Base-by-base conservation (phyloP, 2,113 vertebrate genomes). In the Platichthys flesus region DNA sequence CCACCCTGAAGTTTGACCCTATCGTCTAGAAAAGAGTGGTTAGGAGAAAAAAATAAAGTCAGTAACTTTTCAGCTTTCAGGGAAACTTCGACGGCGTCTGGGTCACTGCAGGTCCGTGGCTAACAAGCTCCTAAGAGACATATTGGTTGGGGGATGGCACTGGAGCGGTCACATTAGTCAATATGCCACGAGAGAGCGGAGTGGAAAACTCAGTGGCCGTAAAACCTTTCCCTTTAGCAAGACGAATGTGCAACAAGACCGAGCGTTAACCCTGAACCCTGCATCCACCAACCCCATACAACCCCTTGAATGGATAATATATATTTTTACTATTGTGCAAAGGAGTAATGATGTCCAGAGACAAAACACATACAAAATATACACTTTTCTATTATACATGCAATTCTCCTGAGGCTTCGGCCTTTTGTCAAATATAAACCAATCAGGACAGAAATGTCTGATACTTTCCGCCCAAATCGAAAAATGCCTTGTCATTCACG, bases 51-150 rank as follows among this genome's bases (percentile, higher is more conserved):
- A 51, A 49, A 55, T 26, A 56, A 61, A 31, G 28, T 72, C 23
- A 42, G 31, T 31, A 65, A 76, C 64, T 83, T 82, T 84, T 67
- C 18, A 81, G 78, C 62, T 79, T 67, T 74, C 54, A 45, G 83
- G 73, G 60, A 81, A 75, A 67, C 64, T 35, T 26, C 59, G 37
- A 90, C 79, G 71, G 78, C 52, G 52, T 74, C 20, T 70, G 78
- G 88, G 89, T 89, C 87, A 86, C 37, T 75, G 78, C 79, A 85
- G 85, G 87, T 89, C 86, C 8, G 20, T 60, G 72, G 75, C 84
- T 93, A 91, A 93, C 88, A 91, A 91, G 90, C 78, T 91, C 91
- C 85, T 91, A 42, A 57, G 88, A 91, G 87, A 93, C 88, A 79
- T 69, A 68, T 76, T 79, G 85, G 74, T 68, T 79, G 62, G 78